Base-by-base conservation (phyloP, 2,888 invertebrate species). In the Protodeltote pygarga region DNA sequence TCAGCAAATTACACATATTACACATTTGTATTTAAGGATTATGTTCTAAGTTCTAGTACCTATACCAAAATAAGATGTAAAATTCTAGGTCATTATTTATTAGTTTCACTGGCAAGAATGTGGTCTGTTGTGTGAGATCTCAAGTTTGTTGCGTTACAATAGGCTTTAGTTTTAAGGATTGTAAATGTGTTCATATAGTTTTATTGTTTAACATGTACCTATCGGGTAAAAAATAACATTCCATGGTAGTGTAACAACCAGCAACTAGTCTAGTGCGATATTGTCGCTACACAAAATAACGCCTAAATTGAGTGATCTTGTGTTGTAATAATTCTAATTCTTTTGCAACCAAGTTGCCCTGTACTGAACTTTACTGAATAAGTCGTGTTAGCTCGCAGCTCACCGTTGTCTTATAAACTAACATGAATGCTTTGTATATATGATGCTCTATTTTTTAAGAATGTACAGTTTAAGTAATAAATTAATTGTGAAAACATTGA, bases 51-150 rank as follows among this genome's bases (percentile, higher is more conserved):
- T 75, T 87, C 82, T 88, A 89, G 87, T 87, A 83, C 81, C 85
- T 82, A 86, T 87, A 87, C 89, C 89, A 89, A 91, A 91, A 87
- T 87, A 81, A 82, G 41, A 81, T 79, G 71, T 87, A 82, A 80
- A 65, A 79, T 81, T 85, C 81, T 87, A 88, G 85, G 79, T 81
- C 83, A 88, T 87, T 89, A 90, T 90, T 92, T 92, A 91, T 91
- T 91, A 82, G 77, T 81, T 73, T 77, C 79, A 81, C 76, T 81
- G 79, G 80, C 50, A 76, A 73, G 79, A 81, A 78, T 83, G 82
- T 69, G 80, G 76, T 83, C 62, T 83, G 79, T 83, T 85, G 84
- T 79, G 86, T 87, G 87, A 82, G 89, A 91, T 91, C 88, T 90
- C 90, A 89, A 83, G 79, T 72, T 66, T 79, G 77, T 77, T 81